Percentiles rank a stretch among this genome's conserved stretches.
Evolutionary conservation across 2,113 vertebrate species (phyloP).

Genomic region (Coregonus clupeaformis): DNA sequence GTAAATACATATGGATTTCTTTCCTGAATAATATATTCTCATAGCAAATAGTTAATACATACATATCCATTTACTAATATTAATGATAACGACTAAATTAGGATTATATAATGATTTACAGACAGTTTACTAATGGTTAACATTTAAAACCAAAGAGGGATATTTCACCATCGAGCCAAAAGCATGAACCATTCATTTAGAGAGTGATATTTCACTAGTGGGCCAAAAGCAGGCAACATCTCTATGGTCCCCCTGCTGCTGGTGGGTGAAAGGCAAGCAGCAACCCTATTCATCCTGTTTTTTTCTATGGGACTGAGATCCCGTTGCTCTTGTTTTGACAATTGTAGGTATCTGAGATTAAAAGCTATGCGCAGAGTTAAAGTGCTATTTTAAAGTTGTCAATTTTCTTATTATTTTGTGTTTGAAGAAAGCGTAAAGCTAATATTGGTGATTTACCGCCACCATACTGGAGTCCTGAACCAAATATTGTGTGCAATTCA

Average conservation of each 20-base stretch:
- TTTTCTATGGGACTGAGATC: neutral
- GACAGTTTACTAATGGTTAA: too few species aligned
- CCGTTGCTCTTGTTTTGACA: slow-evolving; percentile 33
- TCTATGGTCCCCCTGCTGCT: slow-evolving; percentile 33
- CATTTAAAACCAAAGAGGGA: neutral
- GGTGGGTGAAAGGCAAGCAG: slow-evolving; percentile 4
- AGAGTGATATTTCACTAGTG: slow-evolving; percentile 21
- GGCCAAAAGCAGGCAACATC: slow-evolving; percentile 12
- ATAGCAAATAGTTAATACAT: too few species aligned
- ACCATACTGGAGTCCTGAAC: too few species aligned
- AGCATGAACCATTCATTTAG: neutral
- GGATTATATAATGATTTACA: too few species aligned
- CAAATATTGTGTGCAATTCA: too few species aligned
- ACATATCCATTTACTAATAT: too few species aligned
- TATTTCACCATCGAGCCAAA: neutral
- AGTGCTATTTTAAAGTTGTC: neutral
- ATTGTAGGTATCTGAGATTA: neutral
- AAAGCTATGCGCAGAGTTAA: neutral
- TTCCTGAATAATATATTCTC: too few species aligned
- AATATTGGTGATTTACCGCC: too few species aligned
- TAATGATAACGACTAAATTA: too few species aligned
- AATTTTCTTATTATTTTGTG: too few species aligned
- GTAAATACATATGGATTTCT: too few species aligned
- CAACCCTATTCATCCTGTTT: slow-evolving; percentile 15
- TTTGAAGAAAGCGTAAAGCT: too few species aligned